Percentiles rank a stretch among this genome's conserved stretches.
phyloP scores from a whole-genome alignment of 2,888 invertebrate species.

The Melangyna quadrimaculata region DNA sequence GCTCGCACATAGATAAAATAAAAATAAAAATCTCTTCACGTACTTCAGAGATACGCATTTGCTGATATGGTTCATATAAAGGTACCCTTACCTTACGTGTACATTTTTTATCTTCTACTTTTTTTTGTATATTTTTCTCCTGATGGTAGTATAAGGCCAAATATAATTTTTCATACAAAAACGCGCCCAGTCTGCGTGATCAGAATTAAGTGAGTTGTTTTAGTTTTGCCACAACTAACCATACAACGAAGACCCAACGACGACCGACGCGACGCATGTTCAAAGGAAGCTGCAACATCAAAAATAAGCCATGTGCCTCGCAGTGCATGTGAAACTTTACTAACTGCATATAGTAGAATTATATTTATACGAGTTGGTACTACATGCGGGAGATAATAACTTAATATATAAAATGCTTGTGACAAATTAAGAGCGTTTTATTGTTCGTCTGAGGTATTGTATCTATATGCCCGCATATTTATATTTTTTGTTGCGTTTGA shows the following conservation, averaged over 20 bases:
- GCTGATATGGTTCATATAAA: conserved; percentile 37
- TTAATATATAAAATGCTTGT: conserved; percentile 62
- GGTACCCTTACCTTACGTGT: conserved; percentile 62
- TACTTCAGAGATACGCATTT: conserved; percentile 62
- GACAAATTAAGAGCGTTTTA: conserved; percentile 71
- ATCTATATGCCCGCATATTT: conserved; percentile 40
- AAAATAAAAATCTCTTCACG: conserved; percentile 68
- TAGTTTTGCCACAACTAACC: background rate
- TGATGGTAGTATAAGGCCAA: conserved; percentile 26
- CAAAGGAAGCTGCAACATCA: conserved; percentile 67
- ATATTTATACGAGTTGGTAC: background rate
- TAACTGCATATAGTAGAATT: conserved; percentile 43
- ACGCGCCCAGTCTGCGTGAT: conserved; percentile 72
- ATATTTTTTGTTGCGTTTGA: too few relatives aligned
- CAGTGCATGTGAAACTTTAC: conserved; percentile 51
- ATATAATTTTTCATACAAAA: conserved; percentile 51
- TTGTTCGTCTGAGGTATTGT: conserved; percentile 40
- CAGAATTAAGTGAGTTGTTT: conserved; percentile 59
- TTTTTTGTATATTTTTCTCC: background rate
- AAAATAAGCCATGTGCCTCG: conserved; percentile 50
- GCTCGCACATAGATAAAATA: background rate
- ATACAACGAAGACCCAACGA: too few relatives aligned
- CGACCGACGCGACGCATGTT: conserved; percentile 50
- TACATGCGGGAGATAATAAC: conserved; percentile 70
- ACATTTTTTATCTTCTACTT: conserved; percentile 48